Base-by-base conservation (phyloP, 2,888 invertebrate species). In the Steinernema scapterisci region DNA sequence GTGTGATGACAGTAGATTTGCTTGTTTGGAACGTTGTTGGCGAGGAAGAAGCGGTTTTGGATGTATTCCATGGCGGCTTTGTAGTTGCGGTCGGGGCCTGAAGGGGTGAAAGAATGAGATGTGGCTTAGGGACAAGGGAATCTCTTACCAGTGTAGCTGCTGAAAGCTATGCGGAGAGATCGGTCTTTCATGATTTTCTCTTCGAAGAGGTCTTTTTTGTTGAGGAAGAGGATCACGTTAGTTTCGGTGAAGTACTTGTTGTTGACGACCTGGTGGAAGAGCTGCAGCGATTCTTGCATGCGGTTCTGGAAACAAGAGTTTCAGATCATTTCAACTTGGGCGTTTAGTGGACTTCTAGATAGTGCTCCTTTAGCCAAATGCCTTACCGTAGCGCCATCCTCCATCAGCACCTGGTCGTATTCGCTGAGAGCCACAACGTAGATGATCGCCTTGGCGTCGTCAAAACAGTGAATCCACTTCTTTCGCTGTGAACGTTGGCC, bases 231-330 rank as follows among this genome's bases (percentile, higher is more conserved):
- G 88, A 99, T 99, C 89, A 99, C 81, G 38, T 96, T 96, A 88
- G 97, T 99, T 90, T 99, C 97, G 75, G 96, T 95, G 90, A 99
- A 99, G 96, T 97, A 99, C 91, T 97, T 97, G 91, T 97, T 99
- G 92, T 99, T 99, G 91, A 97, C 97, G 90, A 99, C 99, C 80
- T 97, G 97, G 90, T 97, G 97, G 90, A 99, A 99, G 87, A 99
- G 91, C 90, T 97, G 97, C 90, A 99, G 91, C 89, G 96, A 96
- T 91, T 99, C 99, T 90, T 97, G 97, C 97, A 99, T 99, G 89
- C 97, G 96, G 91, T 99, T 97, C 97, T 97, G 75, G 72, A 83
- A 78, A n/a, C n/a, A n/a, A n/a, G n/a, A n/a, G n/a, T 13, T 3
- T 3, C 63, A 54, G 25, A 23, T n/a, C 19, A 63, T n/a, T 63